phyloP scores from a whole-genome alignment of 2,797 vertebrate genomes.

The Amazonetta brasiliensis region DNA sequence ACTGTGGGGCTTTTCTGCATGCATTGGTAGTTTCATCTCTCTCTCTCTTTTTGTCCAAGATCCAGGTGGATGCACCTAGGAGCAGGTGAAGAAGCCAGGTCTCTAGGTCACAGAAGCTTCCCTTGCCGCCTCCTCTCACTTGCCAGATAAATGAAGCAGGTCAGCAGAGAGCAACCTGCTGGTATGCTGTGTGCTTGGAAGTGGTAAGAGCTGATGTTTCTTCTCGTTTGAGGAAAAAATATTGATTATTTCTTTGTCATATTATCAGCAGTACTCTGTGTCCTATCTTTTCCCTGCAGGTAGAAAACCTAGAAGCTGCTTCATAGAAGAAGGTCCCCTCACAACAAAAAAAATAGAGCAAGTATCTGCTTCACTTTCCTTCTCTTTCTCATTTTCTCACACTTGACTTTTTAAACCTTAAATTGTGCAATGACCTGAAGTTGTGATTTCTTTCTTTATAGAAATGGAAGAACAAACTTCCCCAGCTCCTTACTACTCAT shows the following conservation, averaged over 20 bases:
- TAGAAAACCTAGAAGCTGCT: background rate
- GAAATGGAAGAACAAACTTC: conserved; percentile 30
- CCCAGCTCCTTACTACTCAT: background rate
- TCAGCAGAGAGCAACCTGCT: background rate
- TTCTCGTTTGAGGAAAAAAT: background rate
- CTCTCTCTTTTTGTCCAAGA: background rate
- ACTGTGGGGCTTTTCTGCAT: background rate
- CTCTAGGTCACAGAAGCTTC: background rate
- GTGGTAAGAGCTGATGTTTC: accelerated
- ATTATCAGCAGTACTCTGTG: background rate
- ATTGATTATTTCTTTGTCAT: background rate
- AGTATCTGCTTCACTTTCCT: background rate
- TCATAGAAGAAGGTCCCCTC: background rate
- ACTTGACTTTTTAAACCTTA: background rate
- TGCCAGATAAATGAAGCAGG: background rate
- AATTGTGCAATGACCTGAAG: background rate
- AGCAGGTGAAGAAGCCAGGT: background rate
- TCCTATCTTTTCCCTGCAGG: background rate
- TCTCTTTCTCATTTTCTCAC: background rate
- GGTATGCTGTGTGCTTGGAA: accelerated
- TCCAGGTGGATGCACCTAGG: background rate
- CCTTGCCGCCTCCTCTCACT: background rate
- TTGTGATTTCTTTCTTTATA: conserved; percentile 6
- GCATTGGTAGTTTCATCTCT: background rate
- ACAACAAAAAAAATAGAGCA: background rate